Evolutionary conservation across 2,888 invertebrate genomes (phyloP).

Genomic region (Tholera decimalis): DNA sequence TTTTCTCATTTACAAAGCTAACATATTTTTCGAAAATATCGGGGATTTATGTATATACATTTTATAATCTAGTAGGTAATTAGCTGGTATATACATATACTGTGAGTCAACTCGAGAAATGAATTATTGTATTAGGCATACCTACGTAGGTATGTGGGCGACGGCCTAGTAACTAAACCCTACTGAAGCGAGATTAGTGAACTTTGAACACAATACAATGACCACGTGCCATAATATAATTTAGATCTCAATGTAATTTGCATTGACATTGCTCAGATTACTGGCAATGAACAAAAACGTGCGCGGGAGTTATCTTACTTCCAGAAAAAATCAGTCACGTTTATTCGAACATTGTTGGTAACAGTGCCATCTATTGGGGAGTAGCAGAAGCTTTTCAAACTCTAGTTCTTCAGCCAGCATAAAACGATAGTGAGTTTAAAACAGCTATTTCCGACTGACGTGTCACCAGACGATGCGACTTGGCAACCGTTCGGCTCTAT

Average conservation of each 20-base stretch:
- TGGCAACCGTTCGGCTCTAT: slow-evolving; percentile 84
- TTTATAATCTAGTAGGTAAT: slow-evolving; percentile 19
- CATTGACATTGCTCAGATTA: slow-evolving; percentile 37
- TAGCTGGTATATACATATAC: slow-evolving; percentile 13
- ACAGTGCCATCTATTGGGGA: slow-evolving; percentile 82
- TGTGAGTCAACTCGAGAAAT: slow-evolving; percentile 41
- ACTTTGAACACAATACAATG: slow-evolving; percentile 27
- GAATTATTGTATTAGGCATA: slow-evolving; percentile 13
- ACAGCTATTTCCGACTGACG: slow-evolving; percentile 82
- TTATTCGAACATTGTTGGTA: slow-evolving; percentile 13
- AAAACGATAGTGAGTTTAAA: slow-evolving; percentile 69
- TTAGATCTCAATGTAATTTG: slow-evolving; percentile 6
- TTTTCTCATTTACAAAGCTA: slow-evolving; percentile 8
- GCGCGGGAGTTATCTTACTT: slow-evolving; percentile 4
- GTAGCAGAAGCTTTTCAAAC: slow-evolving; percentile 74
- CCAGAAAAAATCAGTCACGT: slow-evolving; percentile 16
- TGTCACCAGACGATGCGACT: slow-evolving; percentile 79
- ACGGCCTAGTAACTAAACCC: slow-evolving; percentile 33
- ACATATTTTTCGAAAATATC: slow-evolving; percentile 23
- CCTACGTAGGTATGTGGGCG: too few species aligned
- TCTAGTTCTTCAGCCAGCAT: slow-evolving; percentile 59
- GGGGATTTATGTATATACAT: slow-evolving; percentile 7
- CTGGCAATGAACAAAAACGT: slow-evolving; percentile 38
- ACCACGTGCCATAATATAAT: slow-evolving; percentile 17
- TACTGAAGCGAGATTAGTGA: slow-evolving; percentile 22